Evolutionary conservation across 2,113 vertebrate genomes (phyloP).

Genomic region (Telmatochromis sp.): DNA sequence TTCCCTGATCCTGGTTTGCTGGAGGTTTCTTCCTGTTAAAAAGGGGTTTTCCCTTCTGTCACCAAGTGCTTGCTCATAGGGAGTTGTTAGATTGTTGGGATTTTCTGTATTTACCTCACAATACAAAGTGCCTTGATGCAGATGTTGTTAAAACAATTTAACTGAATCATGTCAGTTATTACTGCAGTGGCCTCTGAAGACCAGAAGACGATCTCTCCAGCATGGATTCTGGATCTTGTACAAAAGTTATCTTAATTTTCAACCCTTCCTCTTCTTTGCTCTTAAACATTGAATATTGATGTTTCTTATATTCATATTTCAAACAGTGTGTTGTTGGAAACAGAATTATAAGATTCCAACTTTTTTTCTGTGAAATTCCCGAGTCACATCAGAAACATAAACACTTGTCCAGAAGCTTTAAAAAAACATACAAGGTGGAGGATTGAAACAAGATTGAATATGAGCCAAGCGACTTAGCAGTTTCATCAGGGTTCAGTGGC

Average conservation of each 20-base stretch:
- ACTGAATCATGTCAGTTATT: background rate
- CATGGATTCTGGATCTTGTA: background rate
- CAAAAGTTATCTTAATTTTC: background rate
- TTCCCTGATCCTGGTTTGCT: background rate
- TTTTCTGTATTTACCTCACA: background rate
- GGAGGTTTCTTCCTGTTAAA: background rate
- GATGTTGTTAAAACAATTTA: background rate
- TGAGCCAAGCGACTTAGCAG: background rate
- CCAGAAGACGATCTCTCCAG: background rate
- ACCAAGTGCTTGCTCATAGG: background rate
- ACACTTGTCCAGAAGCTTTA: background rate
- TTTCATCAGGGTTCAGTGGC: slow-evolving; percentile 1
- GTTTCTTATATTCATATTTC: background rate
- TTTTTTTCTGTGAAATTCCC: background rate
- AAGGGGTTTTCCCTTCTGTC: background rate
- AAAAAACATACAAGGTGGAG: background rate
- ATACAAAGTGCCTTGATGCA: background rate
- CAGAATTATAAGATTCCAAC: background rate
- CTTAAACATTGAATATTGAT: background rate
- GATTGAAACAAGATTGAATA: background rate
- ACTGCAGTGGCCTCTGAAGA: background rate
- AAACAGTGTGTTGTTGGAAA: background rate
- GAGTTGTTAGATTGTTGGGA: background rate
- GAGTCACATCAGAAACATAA: background rate
- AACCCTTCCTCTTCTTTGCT: background rate